These are phyloP conservation scores for Drosophila melanogaster DNA, from an alignment of 1,140 invertebrate genomes.

Conservation along the genomic window DNA sequence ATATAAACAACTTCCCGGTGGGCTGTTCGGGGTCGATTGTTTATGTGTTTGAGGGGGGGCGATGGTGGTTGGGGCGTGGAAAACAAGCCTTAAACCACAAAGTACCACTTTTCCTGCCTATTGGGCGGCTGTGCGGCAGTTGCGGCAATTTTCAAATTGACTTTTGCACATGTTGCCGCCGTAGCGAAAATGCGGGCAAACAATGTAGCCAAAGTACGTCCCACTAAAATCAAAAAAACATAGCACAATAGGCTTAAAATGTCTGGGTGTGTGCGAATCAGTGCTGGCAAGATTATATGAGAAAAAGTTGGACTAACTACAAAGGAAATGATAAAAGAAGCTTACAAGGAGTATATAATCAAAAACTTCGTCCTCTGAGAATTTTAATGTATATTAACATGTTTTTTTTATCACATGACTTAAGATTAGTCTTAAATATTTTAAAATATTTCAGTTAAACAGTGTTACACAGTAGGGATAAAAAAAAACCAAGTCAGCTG, in stretches of 20 bases:
- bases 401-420: background rate
- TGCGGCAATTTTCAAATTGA: constrained; percentile 82
- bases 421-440: background rate
- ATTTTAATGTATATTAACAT: background rate
- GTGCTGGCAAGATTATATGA: constrained; percentile 3
- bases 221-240: constrained; percentile 43
- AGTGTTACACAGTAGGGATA: background rate
- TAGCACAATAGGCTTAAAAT: constrained; percentile 35
- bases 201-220: constrained; percentile 56
- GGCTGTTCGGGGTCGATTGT: constrained; percentile 40
- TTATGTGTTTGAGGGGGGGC: constrained; percentile 47
- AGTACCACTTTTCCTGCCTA: constrained; percentile 58
- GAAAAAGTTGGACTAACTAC: background rate
- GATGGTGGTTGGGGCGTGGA: constrained; percentile 29
- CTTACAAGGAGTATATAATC: background rate
- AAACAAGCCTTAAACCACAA: constrained; percentile 66
- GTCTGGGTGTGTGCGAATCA: constrained; percentile 9
- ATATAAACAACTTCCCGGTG: constrained; percentile 75
- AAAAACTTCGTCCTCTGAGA: background rate
- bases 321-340: background rate
- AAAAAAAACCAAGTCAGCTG: background rate
- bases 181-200: constrained; percentile 70
- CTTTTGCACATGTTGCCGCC: constrained; percentile 79
- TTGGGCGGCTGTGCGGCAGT: constrained; percentile 32
- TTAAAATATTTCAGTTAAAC: background rate